Conservation (phyloP, 2,888 invertebrate genomes). For the Eutolmus rufibarbis region DNA sequence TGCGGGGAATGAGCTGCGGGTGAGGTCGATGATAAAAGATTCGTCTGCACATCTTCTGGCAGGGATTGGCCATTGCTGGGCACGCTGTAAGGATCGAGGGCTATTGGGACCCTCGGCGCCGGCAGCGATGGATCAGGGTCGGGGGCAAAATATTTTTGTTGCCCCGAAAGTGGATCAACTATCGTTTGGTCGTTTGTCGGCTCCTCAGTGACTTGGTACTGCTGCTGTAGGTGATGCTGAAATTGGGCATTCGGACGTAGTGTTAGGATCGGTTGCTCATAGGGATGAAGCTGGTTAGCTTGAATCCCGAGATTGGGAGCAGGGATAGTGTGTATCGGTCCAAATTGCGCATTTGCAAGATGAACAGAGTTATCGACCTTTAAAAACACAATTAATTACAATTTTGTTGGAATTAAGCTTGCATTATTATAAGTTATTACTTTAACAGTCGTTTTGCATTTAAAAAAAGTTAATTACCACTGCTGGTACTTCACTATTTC, state of each 20-base stretch:
- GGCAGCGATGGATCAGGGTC: conserved; percentile 65
- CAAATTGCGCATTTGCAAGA: conserved; percentile 65
- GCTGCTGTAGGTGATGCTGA: conserved; percentile 33
- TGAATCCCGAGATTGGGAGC: conserved; percentile 74
- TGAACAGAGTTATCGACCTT: neutral
- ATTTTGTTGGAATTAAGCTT: neutral
- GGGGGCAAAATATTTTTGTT: conserved; percentile 64
- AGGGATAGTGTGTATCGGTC: conserved; percentile 83
- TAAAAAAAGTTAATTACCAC: too few relatives aligned
- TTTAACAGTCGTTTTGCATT: neutral
- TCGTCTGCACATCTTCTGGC: conserved; percentile 58
- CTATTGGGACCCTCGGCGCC: conserved; percentile 60
- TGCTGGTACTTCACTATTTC: too few relatives aligned
- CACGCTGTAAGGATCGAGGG: conserved; percentile 60
- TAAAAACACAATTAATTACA: conserved; percentile 45
- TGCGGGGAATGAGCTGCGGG: conserved; percentile 50
- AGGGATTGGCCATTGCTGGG: conserved; percentile 63
- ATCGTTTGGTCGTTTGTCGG: conserved; percentile 62
- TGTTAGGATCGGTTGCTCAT: conserved; percentile 44
- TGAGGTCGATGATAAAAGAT: conserved; percentile 50
- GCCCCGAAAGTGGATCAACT: conserved; percentile 59
- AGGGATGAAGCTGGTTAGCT: conserved; percentile 56
- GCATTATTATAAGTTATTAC: neutral
- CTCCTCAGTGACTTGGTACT: conserved; percentile 67
- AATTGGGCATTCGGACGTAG: neutral